Conservation (phyloP, 2,888 invertebrate species). For the Heteropelma amictum region DNA sequence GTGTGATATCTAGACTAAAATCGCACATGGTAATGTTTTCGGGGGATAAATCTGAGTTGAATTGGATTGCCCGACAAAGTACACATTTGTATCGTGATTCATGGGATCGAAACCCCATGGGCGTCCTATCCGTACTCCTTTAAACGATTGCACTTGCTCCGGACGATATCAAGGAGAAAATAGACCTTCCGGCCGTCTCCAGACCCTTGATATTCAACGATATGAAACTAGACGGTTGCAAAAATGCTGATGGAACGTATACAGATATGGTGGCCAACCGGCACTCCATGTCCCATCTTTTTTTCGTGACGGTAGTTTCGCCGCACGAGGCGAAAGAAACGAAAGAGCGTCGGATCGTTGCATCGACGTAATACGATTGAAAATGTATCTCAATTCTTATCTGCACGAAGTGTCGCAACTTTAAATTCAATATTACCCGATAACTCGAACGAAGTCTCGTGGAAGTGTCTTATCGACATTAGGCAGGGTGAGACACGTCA, state of each 20-base stretch:
- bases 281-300: conserved; percentile 4
- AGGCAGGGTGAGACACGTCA: conserved; percentile 3
- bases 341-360: background rate
- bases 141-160: conserved; percentile 11
- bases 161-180: background rate
- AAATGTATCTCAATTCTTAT: conserved; percentile 38
- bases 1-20: background rate
- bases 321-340: background rate
- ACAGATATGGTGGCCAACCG: conserved; percentile 48
- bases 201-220: conserved; percentile 2
- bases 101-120: conserved; percentile 7
- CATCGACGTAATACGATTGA: background rate
- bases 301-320: background rate
- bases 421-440: conserved; percentile 62
- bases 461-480: conserved; percentile 58
- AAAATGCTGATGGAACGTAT: no score
- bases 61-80: background rate
- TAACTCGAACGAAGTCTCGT: conserved; percentile 56
- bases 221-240: background rate
- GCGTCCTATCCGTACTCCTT: background rate
- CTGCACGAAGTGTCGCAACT: conserved; percentile 45
- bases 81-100: background rate
- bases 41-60: conserved; percentile 6
- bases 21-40: background rate
- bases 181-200: background rate